Base-by-base conservation (phyloP, 2,113 vertebrate genomes). In the Columba janthina region DNA sequence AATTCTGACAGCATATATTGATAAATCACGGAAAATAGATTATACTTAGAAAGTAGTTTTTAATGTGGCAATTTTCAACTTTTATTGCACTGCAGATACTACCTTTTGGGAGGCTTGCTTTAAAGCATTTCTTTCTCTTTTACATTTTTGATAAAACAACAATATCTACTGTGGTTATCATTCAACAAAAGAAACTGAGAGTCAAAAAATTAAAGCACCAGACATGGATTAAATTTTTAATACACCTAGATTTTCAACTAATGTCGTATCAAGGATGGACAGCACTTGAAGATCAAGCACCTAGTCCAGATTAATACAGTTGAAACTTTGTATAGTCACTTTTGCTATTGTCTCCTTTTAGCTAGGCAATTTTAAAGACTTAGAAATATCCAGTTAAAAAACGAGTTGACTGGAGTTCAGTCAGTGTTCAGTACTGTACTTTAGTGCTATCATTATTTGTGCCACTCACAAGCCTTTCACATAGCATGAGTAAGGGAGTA, bases 11-110 rank as follows among this genome's bases (percentile, higher is more conserved):
- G 76, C 58, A 95, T 83, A 84, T 96, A 90, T 91, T 97, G 95
- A 97, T 95, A 96, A 96, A 91, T 97, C 93, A 96, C 88, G 34
- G 44, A 80, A 97, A 96, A 93, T 15, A 57, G n/a, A 82, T 96
- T 96, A 89, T 77, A 93, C 58, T 93, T 93, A 77, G 79, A 85
- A 93, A 93, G 56, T 79, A 78, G 15, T 90, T 95, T 94, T 92
- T 96, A 94, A 96, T 95, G 46, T 66, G 78, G 42, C 25, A 90
- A 60, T 94, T 95, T 81, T 75, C 5, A 67, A 79, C n/a, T 92
- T 89, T 91, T 89, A 85, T 97, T 89, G 79, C 28, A 93, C 36
- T 95, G 74, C 48, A 89, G 61, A 70, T 26, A 86, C 21, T 82
- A 80, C 62, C 57, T 91, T 90, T 26, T 88, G 53, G 96, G 88